Evolutionary conservation across 2,888 invertebrate species (phyloP), one percentile per base, ranked within the genome.

Genomic region (Epiblema foenella): DNA sequence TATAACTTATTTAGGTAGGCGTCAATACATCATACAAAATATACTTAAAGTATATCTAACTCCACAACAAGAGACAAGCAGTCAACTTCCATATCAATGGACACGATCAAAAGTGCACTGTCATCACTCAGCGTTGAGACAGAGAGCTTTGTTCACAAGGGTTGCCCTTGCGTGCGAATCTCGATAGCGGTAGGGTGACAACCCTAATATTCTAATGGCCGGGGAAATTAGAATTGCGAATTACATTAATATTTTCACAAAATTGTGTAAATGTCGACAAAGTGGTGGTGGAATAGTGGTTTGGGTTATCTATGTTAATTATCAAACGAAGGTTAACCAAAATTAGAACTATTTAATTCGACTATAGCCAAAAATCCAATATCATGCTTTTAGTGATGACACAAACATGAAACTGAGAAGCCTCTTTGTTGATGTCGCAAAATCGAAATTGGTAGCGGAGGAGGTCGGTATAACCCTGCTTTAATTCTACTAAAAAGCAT

Each of bases 141-240:
- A 46, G 7, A n/a, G 46, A n/a, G 12, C 46, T n/a, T 46, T n/a
- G 46, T n/a, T 8, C 46, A n/a, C 8, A 46, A 46, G 46, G 46
- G 46, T 46, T 46, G 46, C 46, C n/a, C 7, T 46, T n/a, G 46
- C 46, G n/a, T 46, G 46, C 46, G 33, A n/a, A n/a, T 46, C 46
- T 12, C n/a, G 46, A n/a, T 46, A 46, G 1, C 46, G 15, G 1
- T n/a, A 46, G 46, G 46, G 46, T 46, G 46, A 46, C 46, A 46
- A 46, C 46, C 46, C 46, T 46, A 46, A 46, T 46, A 46, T n/a
- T n/a, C 46, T 46, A 46, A 46, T 46, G 46, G 46, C 46, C 12
- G n/a, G 7, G 8, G n/a, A 46, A n/a, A 46, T 46, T 46, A 8
- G 46, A 46, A 46, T 2, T 46, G 46, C n/a, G 46, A 46, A 46